Evolutionary conservation across 2,113 vertebrate genomes (phyloP).

Genomic region (Chrysemys picta): DNA sequence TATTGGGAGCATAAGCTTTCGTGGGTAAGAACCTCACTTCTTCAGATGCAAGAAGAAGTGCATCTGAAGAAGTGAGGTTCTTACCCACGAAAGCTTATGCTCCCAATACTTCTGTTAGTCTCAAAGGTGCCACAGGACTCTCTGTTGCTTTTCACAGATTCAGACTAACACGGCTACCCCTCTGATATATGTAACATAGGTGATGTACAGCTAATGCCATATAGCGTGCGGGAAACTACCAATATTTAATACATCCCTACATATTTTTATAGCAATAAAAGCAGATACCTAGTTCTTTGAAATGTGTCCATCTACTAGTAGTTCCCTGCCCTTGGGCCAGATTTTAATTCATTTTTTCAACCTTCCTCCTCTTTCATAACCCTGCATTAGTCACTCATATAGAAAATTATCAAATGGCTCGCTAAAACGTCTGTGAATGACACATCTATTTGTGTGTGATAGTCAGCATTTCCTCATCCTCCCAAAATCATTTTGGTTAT

Average conservation of each 20-base stretch:
- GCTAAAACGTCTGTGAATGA: background rate
- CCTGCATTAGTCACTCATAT: background rate
- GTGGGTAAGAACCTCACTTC: too few relatives aligned
- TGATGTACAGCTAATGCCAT: background rate
- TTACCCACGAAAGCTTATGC: too few relatives aligned
- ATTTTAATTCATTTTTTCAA: background rate
- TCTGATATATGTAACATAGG: too few relatives aligned
- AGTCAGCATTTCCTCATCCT: slow-evolving; percentile 1
- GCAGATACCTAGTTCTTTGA: background rate
- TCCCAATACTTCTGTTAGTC: too few relatives aligned
- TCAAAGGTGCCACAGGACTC: too few relatives aligned
- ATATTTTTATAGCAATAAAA: accelerated
- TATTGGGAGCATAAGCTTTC: too few relatives aligned
- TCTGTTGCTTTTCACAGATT: too few relatives aligned
- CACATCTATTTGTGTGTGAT: background rate
- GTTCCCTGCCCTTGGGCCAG: background rate
- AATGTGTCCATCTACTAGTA: background rate
- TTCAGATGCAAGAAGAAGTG: too few relatives aligned
- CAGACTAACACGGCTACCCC: too few relatives aligned
- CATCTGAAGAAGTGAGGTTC: too few relatives aligned
- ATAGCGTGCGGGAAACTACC: background rate
- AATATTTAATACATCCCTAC: accelerated
- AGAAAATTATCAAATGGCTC: slow-evolving; percentile 27
- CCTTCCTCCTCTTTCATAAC: slow-evolving; percentile 29
- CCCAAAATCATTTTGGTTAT: background rate